Evolutionary conservation across 2,113 vertebrate species (phyloP), one percentile per base, ranked within the genome.

Genomic region (Oncorhynchus tshawytscha): DNA sequence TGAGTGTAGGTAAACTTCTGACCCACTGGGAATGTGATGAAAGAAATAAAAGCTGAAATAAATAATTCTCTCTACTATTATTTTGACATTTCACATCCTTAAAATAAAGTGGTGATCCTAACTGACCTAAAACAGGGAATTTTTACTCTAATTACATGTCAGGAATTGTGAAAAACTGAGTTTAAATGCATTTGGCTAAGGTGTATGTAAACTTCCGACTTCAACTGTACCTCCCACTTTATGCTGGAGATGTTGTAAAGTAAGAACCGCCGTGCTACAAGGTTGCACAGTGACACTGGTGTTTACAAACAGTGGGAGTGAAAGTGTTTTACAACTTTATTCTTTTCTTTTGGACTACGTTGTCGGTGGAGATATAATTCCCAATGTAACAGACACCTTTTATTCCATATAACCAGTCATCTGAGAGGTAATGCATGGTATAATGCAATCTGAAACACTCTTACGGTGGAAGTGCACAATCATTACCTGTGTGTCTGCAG

Each of bases 311-410:
- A 81, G 76, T 78, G 82, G 84, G 85, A 90, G 88, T 85, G 83
- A 85, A 76, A 86, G 88, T 74, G 74, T 84, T 85, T 84, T 62
- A 70, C 82, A 78, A 86, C 86, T 83, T 16, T 78, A 65, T 84
- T 89, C 72, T 77, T 88, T 78, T 78, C 72, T 54, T 85, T 89
- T 85, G 74, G 71, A n/a, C 22, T 84, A 78, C 85, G 88, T 87
- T 91, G 81, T 85, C 93, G 88, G 81, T 93, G 91, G 91, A 93
- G 91, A 92, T 92, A 84, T 78, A 92, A 91, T 93, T 94, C 89
- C 82, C 80, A 25, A 29, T 77, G 25, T 83, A 88, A 82, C 89
- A 88, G 90, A 91, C 83, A 81, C 78, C 78, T 88, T 82, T 84
- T 86, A 73, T 79, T 90, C 86, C 84, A 87, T 82, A 87, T 80